phyloP scores from a whole-genome alignment of 2,888 invertebrate species.

The Melinopterus prodromus region DNA sequence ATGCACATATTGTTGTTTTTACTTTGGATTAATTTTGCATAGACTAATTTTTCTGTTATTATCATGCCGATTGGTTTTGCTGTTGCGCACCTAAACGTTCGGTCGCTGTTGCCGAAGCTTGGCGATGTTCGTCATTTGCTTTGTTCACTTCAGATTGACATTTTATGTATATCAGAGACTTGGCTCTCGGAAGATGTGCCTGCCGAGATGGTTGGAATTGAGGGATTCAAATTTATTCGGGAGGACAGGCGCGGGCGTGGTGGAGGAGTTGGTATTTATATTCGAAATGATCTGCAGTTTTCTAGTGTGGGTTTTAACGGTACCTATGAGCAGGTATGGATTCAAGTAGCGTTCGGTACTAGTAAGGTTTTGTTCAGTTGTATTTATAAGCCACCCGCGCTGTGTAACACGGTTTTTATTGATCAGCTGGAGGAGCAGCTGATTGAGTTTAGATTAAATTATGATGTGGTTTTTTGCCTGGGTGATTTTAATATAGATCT shows the following conservation, averaged over 20 bases:
- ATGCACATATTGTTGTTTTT: too few species aligned
- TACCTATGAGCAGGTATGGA: slow-evolving; percentile 22
- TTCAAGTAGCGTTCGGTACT: background rate
- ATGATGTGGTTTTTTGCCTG: slow-evolving; percentile 10
- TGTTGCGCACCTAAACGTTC: slow-evolving; percentile 15
- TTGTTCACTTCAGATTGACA: background rate
- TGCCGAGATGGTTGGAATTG: background rate
- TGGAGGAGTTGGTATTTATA: slow-evolving; percentile 5
- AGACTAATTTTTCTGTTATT: too few species aligned
- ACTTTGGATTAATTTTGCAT: too few species aligned
- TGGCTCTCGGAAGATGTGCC: slow-evolving; percentile 9
- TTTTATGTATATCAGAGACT: slow-evolving; percentile 9
- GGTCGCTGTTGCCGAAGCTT: background rate
- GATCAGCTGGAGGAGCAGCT: too few species aligned
- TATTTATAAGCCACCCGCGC: slow-evolving; percentile 13
- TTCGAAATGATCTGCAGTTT: background rate
- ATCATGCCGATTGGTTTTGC: background rate
- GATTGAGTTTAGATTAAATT: too few species aligned
- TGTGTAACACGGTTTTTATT: background rate
- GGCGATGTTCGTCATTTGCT: slow-evolving; percentile 10
- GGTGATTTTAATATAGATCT: slow-evolving; percentile 25
- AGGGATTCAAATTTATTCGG: background rate
- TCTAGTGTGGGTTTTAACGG: background rate
- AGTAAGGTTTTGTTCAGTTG: background rate
- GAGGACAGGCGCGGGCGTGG: background rate